These are phyloP conservation scores for Tretioscincus oriximinensis DNA, from an alignment of 2,113 vertebrate species.

Conservation along the genomic window DNA sequence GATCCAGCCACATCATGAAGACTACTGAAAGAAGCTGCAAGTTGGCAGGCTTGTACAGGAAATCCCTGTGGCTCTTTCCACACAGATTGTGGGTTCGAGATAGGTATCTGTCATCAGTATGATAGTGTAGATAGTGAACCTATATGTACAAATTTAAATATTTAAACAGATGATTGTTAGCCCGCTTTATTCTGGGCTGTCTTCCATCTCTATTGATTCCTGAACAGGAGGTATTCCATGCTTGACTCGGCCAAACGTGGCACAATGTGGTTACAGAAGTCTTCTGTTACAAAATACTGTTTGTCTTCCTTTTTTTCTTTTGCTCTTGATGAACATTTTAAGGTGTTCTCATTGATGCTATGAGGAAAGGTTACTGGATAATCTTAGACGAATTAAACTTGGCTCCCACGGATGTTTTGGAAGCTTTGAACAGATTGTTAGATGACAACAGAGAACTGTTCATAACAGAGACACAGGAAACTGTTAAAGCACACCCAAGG, in stretches of 20 bases:
- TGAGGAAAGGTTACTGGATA: slow-evolving; percentile 98
- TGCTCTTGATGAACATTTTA: slow-evolving; percentile 20
- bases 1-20: too few species aligned
- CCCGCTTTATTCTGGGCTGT: too few species aligned
- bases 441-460: slow-evolving; percentile 97
- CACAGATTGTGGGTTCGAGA: too few species aligned
- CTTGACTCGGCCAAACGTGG: neutral
- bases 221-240: neutral
- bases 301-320: neutral
- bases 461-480: slow-evolving; percentile 94
- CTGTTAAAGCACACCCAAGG: slow-evolving; percentile 90
- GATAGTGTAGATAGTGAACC: too few species aligned
- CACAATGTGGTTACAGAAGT: neutral
- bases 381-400: slow-evolving; percentile 95
- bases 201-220: too few species aligned
- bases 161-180: too few species aligned
- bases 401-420: slow-evolving; percentile 94
- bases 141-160: too few species aligned
- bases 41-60: too few species aligned
- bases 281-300: neutral
- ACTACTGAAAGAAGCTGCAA: too few species aligned
- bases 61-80: too few species aligned
- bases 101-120: too few species aligned
- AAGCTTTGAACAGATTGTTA: slow-evolving; percentile 92
- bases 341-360: slow-evolving; percentile 95